Base-by-base conservation (phyloP, 2,113 vertebrate genomes). In the Ibidorhyncha struthersii region DNA sequence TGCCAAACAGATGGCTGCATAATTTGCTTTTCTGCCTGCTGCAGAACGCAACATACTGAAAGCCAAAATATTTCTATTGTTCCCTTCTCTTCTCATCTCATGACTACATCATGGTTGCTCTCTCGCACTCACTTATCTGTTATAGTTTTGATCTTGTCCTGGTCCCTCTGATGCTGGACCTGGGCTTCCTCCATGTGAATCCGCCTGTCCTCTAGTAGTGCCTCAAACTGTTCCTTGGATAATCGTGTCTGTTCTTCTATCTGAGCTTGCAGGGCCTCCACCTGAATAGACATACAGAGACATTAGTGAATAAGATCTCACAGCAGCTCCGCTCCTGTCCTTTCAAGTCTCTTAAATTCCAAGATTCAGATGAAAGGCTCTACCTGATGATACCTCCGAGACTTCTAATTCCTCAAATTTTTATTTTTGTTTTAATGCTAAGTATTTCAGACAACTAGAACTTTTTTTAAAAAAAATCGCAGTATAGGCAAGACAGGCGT, bases 221-320 rank as follows among this genome's bases (percentile, higher is more conserved):
- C 98, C 87, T 99, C 99, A 1, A 99, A 77, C 93, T 99, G 99
- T 14, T 99, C 99, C 97, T 99, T 99, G 47, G 98, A 98, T 67
- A 99, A 94, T 13, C 95, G 98, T 29, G 99, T 98, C 96, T 99
- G 99, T 89, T 99, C 99, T 90, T 99, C 99, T 96, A 99, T 97
- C 97, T 99, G 99, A 82, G 99, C 99, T 92, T 99, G 99, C 87
- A 99, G 97, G 1, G 99, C 99, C 97, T 99, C 99, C 93, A 99
- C 99, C 99, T 99, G 95, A 47, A 96, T 2, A 34, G 78, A 53
- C 9, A 53, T 13, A 41, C 8, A 84, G 15, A 86, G 32, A 59
- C 55, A n/a, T 23, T 27, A 30, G 30, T 50, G 25, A 73, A 4
- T 34, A 61, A 59, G n/a, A 36, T 40, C 25, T 67, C 67, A 45